phyloP scores from a whole-genome alignment of 2,888 invertebrate species.

The Catonia carolina region DNA sequence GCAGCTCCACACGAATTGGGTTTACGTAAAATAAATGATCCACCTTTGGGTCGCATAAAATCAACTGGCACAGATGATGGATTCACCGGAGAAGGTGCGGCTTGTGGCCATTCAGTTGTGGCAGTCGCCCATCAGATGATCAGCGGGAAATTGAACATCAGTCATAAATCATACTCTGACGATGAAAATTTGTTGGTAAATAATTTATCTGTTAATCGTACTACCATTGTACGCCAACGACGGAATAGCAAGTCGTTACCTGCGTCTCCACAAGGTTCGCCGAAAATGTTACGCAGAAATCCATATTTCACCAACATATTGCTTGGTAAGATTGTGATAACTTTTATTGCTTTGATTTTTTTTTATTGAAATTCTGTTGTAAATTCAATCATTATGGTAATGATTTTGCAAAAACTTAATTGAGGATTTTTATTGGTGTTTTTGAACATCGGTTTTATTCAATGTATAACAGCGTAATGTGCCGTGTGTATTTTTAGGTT shows the following conservation, averaged over 20 bases:
- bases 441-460: too few species aligned
- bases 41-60: conserved; percentile 35
- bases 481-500: too few species aligned
- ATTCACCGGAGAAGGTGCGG: conserved; percentile 58
- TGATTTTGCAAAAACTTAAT: too few species aligned
- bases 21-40: conserved; percentile 27
- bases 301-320: conserved; percentile 50
- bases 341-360: not conserved
- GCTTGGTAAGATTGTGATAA: conserved; percentile 32
- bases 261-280: conserved; percentile 57
- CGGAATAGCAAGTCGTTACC: conserved; percentile 67
- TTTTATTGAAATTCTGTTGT: too few species aligned
- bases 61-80: conserved; percentile 65
- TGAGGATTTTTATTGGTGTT: too few species aligned
- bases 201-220: not conserved
- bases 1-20: conserved; percentile 33
- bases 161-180: not conserved
- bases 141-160: conserved; percentile 39
- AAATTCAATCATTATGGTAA: too few species aligned
- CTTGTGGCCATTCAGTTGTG: conserved; percentile 59
- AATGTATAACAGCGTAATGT: too few species aligned
- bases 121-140: conserved; percentile 55
- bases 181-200: not conserved
- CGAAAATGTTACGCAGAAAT: conserved; percentile 52
- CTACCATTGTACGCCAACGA: conserved; percentile 37